Percentiles rank a stretch among this genome's conserved stretches.
Conservation (phyloP, 2,888 invertebrate genomes). For the Dugesia japonica region DNA sequence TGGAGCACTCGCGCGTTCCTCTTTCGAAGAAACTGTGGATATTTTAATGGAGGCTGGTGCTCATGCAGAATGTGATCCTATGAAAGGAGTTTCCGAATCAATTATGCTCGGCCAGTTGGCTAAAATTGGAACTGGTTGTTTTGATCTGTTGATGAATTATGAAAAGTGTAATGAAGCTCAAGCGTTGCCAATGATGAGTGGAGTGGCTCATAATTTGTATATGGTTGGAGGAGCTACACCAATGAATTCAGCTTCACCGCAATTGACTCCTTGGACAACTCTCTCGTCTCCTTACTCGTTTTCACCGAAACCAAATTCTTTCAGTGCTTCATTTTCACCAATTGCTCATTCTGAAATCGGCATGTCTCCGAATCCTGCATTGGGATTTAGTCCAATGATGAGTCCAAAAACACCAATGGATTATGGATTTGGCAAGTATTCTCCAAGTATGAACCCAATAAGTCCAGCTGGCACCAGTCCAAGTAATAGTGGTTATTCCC, state of each 20-base stretch:
- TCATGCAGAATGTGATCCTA: conserved; percentile 92
- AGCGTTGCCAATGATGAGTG: conserved; percentile 61
- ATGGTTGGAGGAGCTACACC: conserved; percentile 39
- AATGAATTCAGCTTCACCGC: not conserved
- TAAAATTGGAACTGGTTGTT: conserved; percentile 87
- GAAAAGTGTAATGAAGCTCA: conserved; percentile 97
- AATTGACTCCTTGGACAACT: not conserved
- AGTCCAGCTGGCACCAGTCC: not conserved
- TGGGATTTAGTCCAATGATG: not conserved
- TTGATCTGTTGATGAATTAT: conserved; percentile 84
- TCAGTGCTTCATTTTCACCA: not conserved
- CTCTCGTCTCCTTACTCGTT: not conserved
- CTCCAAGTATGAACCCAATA: not conserved
- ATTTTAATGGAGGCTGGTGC: conserved; percentile 92
- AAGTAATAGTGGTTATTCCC: not conserved
- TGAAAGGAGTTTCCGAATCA: conserved; percentile 95
- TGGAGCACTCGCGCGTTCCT: conserved; percentile 95
- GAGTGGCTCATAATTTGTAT: conserved; percentile 41
- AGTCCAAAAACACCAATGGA: not conserved
- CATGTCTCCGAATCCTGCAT: not conserved
- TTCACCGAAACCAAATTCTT: not conserved
- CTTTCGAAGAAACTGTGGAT: conserved; percentile 95
- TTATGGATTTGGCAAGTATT: not conserved
- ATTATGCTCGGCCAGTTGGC: conserved; percentile 97
- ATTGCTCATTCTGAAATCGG: not conserved